Conservation (phyloP, 2,113 vertebrate species). For the Odontesthes bonariensis region DNA sequence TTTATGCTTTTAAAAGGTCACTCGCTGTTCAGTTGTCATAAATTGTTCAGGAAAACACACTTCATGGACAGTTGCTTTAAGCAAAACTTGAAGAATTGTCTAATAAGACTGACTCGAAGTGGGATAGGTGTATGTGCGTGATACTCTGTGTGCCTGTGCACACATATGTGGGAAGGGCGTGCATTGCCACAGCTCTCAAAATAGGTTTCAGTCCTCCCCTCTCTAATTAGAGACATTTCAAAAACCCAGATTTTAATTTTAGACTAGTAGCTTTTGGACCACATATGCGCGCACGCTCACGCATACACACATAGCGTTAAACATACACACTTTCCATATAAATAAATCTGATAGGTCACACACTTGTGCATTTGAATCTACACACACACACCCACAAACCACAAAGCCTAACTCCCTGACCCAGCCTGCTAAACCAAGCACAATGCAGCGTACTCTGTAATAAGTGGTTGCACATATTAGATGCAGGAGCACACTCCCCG, state of each 20-base stretch:
- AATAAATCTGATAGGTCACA: constrained; percentile 73
- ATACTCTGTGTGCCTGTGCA: constrained; percentile 43
- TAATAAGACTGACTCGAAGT: constrained; percentile 52
- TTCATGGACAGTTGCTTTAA: constrained; percentile 31
- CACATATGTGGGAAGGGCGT: constrained; percentile 78
- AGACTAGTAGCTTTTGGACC: constrained; percentile 79
- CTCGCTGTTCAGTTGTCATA: constrained; percentile 38
- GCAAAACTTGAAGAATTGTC: constrained; percentile 41
- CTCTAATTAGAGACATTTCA: constrained; percentile 87
- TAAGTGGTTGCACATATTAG: constrained; percentile 73
- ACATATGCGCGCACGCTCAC: constrained; percentile 39
- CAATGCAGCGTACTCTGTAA: constrained; percentile 78
- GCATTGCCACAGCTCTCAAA: constrained; percentile 81
- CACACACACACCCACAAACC: constrained; percentile 69
- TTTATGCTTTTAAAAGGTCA: constrained; percentile 56
- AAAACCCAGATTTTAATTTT: constrained; percentile 88
- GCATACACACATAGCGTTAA: constrained; percentile 43
- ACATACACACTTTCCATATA: constrained; percentile 69
- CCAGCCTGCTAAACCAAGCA: constrained; percentile 75
- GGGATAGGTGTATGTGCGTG: constrained; percentile 52
- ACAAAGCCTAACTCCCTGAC: constrained; percentile 65
- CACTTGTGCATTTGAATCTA: constrained; percentile 60
- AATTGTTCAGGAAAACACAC: constrained; percentile 34
- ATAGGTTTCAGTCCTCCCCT: constrained; percentile 80
- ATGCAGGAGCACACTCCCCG: constrained; percentile 56